These are phyloP conservation scores for Saimiri boliviensis DNA, from an alignment of 2,113 vertebrate genomes.

Conservation along the genomic window DNA sequence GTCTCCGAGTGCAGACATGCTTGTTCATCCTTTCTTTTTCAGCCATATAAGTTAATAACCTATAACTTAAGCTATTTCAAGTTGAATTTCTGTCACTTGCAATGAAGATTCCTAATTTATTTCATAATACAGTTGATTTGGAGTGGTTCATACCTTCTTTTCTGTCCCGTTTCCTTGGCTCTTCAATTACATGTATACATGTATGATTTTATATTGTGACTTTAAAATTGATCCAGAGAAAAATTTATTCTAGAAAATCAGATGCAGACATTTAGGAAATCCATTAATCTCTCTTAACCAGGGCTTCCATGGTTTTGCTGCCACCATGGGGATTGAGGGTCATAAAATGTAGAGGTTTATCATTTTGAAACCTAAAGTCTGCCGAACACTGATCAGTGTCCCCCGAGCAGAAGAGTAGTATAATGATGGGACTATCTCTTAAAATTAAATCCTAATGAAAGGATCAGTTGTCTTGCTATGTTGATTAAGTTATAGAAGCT, in stretches of 20 bases:
- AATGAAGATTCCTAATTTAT: not conserved
- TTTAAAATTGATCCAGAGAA: constrained; percentile 12
- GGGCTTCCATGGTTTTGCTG: constrained; percentile 29
- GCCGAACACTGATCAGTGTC: not conserved
- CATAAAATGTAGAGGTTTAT: constrained; percentile 40
- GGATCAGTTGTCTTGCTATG: not conserved
- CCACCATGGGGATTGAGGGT: not conserved
- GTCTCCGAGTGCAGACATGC: not conserved
- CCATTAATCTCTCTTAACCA: constrained; percentile 23
- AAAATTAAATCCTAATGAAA: not conserved
- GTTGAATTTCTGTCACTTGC: not conserved
- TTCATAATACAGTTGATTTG: not conserved
- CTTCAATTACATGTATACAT: not conserved
- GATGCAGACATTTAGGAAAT: constrained; percentile 42
- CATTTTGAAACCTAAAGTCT: constrained; percentile 12
- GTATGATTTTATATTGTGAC: not conserved
- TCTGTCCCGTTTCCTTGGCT: not conserved
- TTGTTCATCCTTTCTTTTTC: not conserved
- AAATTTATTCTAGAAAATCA: constrained; percentile 37
- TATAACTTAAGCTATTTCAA: not conserved
- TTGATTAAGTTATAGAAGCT: not conserved
- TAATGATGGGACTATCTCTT: not conserved
- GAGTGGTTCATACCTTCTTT: not conserved
- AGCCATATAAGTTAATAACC: not conserved
- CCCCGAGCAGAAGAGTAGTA: not conserved